These are phyloP conservation scores for Chaetophractus vellerosus DNA, from an alignment of 2,797 vertebrate species.

Conservation along the genomic window DNA sequence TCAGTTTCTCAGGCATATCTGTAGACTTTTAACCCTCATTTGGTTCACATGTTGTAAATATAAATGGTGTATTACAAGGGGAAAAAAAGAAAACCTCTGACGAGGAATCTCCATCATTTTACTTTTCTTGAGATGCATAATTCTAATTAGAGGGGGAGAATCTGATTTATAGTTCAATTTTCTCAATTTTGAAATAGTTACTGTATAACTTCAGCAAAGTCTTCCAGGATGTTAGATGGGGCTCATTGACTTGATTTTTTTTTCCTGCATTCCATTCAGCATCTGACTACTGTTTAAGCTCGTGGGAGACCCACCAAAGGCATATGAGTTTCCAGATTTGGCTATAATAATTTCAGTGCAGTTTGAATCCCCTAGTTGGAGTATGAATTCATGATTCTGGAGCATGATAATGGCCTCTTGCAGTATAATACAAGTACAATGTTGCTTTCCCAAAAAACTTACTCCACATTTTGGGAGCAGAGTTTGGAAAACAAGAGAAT, in stretches of 20 bases:
- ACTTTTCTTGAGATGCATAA: not conserved
- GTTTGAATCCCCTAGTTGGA: conserved; percentile 55
- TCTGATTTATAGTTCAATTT: conserved; percentile 39
- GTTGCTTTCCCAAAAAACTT: not conserved
- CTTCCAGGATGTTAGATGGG: conserved; percentile 39
- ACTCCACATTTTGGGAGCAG: conserved; percentile 32
- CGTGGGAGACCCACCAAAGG: conserved; percentile 51
- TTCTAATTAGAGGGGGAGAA: not conserved
- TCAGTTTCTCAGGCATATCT: not conserved
- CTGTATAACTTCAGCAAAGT: not conserved
- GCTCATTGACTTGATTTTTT: conserved; percentile 60
- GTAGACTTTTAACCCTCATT: conserved; percentile 17
- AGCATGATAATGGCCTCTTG: conserved; percentile 28
- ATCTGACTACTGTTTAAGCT: conserved; percentile 64
- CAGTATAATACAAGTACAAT: not conserved
- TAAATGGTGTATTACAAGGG: conserved; percentile 1
- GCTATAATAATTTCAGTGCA: conserved; percentile 71
- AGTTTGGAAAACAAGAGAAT: conserved; percentile 70
- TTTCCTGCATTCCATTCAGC: conserved; percentile 61
- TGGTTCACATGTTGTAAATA: conserved; percentile 25
- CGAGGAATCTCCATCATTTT: not conserved
- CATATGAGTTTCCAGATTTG: conserved; percentile 70
- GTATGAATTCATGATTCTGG: conserved; percentile 69
- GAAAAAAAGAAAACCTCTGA: not conserved
- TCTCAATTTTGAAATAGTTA: conserved; percentile 41